phyloP scores from a whole-genome alignment of 2,797 vertebrate genomes.

The Brotula barbata region DNA sequence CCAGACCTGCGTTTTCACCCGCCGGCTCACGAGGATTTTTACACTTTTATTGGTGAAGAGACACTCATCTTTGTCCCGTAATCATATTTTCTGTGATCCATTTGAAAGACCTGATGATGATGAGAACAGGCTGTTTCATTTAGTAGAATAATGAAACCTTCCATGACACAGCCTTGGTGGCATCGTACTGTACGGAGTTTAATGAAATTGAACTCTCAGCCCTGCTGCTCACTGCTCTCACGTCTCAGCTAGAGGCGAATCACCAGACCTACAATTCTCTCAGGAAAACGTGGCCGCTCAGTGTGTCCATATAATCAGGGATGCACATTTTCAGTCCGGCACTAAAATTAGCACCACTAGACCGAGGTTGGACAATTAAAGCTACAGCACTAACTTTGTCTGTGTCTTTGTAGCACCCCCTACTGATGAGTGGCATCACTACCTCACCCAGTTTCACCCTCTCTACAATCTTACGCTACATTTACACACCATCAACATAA shows the following conservation, averaged over 20 bases:
- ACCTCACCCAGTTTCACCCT: too few relatives aligned
- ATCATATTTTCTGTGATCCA: constrained; percentile 31
- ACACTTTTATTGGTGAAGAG: constrained; percentile 8
- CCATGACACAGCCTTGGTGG: background rate
- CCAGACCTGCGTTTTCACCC: constrained; percentile 20
- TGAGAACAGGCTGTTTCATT: constrained; percentile 8
- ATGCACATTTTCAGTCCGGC: too few relatives aligned
- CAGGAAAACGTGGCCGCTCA: background rate
- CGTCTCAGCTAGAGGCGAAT: constrained; percentile 2
- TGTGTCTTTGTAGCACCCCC: too few relatives aligned
- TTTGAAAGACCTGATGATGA: constrained; percentile 12
- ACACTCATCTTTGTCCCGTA: constrained; percentile 4
- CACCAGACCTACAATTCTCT: constrained; percentile 29
- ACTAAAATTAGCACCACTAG: too few relatives aligned
- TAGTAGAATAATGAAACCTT: constrained; percentile 21
- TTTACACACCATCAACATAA: too few relatives aligned
- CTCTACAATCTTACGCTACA: too few relatives aligned
- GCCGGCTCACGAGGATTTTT: constrained; percentile 26
- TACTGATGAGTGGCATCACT: too few relatives aligned
- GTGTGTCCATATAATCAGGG: constrained; percentile 9
- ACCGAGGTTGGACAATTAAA: too few relatives aligned
- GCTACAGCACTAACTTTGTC: too few relatives aligned
- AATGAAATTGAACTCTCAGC: background rate
- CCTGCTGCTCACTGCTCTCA: background rate
- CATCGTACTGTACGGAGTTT: background rate